phyloP scores from a whole-genome alignment of 2,888 invertebrate species.

The Drosophila austrosaltans region DNA sequence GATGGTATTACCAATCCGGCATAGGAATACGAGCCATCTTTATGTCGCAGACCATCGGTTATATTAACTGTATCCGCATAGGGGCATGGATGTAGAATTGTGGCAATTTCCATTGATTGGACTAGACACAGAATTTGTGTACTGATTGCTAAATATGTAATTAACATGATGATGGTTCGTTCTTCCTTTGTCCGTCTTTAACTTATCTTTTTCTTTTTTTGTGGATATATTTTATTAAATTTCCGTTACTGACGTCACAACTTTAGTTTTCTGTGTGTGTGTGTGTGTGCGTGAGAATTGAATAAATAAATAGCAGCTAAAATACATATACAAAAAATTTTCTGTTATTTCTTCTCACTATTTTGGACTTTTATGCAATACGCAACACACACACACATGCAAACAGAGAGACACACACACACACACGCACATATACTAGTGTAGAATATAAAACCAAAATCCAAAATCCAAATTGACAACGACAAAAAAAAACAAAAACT shows the following conservation, averaged over 20 bases:
- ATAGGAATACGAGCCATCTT: conserved; percentile 79
- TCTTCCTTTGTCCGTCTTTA: not conserved
- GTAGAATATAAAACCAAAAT: conserved; percentile 24
- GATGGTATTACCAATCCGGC: conserved; percentile 75
- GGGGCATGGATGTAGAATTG: conserved; percentile 66
- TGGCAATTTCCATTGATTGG: conserved; percentile 23
- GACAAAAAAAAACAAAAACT: conserved; percentile 27
- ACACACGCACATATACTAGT: conserved; percentile 10
- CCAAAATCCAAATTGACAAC: conserved; percentile 42
- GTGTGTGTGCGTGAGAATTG: conserved; percentile 27
- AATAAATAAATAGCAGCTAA: conserved; percentile 57
- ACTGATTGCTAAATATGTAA: conserved; percentile 6
- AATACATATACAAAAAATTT: conserved; percentile 16
- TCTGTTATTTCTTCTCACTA: conserved; percentile 22
- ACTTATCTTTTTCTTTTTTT: no score
- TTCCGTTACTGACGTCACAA: conserved; percentile 60
- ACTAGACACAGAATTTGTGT: conserved; percentile 20
- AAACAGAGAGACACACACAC: not conserved
- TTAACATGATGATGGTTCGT: not conserved
- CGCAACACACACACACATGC: conserved; percentile 36
- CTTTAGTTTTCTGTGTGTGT: not conserved
- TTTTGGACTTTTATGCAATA: conserved; percentile 42
- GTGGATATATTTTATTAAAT: not conserved
- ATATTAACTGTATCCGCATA: conserved; percentile 79
- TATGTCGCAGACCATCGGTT: conserved; percentile 70